Evolutionary conservation across 2,888 invertebrate genomes (phyloP).

Genomic region (Sympetrum striolatum): DNA sequence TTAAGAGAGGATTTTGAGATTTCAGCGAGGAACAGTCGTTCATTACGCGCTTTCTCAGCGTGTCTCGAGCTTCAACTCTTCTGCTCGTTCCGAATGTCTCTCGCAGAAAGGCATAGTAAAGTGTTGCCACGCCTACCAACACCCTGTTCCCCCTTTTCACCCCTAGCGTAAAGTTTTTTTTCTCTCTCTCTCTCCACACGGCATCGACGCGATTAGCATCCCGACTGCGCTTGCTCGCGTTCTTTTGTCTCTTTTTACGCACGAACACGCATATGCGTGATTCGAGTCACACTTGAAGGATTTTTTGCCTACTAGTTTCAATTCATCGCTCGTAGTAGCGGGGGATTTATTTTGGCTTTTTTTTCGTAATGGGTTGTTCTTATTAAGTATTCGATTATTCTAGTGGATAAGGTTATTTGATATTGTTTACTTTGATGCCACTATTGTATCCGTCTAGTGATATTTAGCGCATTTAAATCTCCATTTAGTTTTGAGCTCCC

Average conservation of each 20-base stretch:
- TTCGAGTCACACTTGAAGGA: background rate
- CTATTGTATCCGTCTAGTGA: too few relatives aligned
- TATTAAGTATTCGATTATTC: too few relatives aligned
- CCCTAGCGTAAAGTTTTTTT: background rate
- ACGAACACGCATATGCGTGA: background rate
- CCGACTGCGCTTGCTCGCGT: background rate
- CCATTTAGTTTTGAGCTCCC: too few relatives aligned
- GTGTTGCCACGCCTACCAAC: too few relatives aligned
- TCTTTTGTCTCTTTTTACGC: background rate
- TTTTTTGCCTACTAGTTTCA: background rate
- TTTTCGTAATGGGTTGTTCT: too few relatives aligned
- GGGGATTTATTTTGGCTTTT: too few relatives aligned
- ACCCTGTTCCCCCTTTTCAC: background rate
- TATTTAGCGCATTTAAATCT: too few relatives aligned
- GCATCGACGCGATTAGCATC: background rate
- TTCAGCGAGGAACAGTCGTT: too few relatives aligned
- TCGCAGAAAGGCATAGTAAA: too few relatives aligned
- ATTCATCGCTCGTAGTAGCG: background rate
- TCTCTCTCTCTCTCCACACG: background rate
- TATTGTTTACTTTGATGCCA: too few relatives aligned
- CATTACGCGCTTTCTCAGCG: background rate
- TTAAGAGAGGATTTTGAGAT: background rate
- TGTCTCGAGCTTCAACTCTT: background rate
- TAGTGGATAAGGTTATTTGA: too few relatives aligned
- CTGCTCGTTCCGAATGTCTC: background rate